Evolutionary conservation across 1,140 invertebrate species (phyloP), one percentile per base, ranked within the genome.

Genomic region (Whitmania pigra): DNA sequence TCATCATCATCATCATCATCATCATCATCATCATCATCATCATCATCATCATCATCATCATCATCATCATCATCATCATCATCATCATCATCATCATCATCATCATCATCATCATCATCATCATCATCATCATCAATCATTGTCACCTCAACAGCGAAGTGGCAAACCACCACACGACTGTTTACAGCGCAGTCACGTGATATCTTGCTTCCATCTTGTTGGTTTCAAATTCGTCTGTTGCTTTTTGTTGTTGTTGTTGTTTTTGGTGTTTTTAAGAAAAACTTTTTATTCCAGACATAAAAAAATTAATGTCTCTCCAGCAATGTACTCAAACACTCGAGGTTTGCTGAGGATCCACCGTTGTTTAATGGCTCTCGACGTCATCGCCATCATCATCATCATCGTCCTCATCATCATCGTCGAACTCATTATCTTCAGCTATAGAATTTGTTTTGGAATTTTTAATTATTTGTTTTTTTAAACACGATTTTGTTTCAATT

Each of bases 51-150:
- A 7, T 4, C 57, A 63, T 7, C 57, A 63, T 4, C 57, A n/a
- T 4, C 57, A n/a, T 4, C 57, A n/a, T 25, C 57, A n/a, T 63
- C 57, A 17, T 0, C 57, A n/a, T 22, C 55, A 60, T 22, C 55
- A 60, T 22, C 55, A 60, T 60, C 55, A 60, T 22, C 55, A 60
- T 22, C 55, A 60, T 60, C 55, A 60, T 22, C 17, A 60, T 22
- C 55, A 60, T 22, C 55, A 17, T 22, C 55, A 17, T 22, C 55
- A 17, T 60, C 55, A 17, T 22, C 55, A 17, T 22, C 55, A 17
- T 60, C 55, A 60, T 22, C 55, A 60, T 22, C 55, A 60, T 22
- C 55, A 60, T n/a, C 55, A 60, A n/a, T 25, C 57, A n/a, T 63
- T 18, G 18, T 0, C 57, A n/a, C n/a, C n/a, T n/a, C n/a, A 63